Base-by-base conservation (phyloP, 2,113 vertebrate genomes). In the Oryzias melastigma region DNA sequence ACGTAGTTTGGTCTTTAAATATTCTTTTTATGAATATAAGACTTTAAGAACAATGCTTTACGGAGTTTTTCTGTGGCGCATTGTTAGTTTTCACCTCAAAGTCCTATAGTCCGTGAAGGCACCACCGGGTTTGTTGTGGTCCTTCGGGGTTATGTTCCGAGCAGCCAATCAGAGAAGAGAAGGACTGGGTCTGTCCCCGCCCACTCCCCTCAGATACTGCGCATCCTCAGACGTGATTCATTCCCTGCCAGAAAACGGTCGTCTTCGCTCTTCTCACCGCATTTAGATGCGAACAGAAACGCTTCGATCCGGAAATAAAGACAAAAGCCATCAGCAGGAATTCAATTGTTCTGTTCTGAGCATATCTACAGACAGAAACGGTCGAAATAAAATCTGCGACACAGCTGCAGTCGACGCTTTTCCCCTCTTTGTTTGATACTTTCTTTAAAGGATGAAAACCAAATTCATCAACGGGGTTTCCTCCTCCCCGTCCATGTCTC, bases 401-500 rank as follows among this genome's bases (percentile, higher is more conserved):
- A 77, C 58, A 35, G 56, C 15, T 49, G 14, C 40, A 20, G 15
- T 19, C 19, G 44, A 25, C 50, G 1, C 3, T 12, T 7, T 22
- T 20, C n/a, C 44, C 8, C 58, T 40, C 27, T 44, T 46, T 44
- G 16, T 46, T 65, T 53, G 12, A 7, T 5, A 53, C 18, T 14
- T 14, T 35, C 50, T 40, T 44, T 35, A 91, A 42, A 68, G 66
- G 35, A 92, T 93, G 91, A 93, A 92, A 82, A 92, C 90, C 35
- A 92, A 91, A 75, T 93, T 93, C 42, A 91, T 92, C 69, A 91
- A 90, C 76, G 90, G 90, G n/a, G 88, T 92, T 29, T 92, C 90
- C 4, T 88, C 90, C 0, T 91, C 91, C 4, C 92, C 91, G 7
- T 89, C 92, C 18, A 62, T 92, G 88, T 88, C 90, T 0, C 78